Percentiles rank a stretch among this genome's conserved stretches.
Evolutionary conservation across 2,797 vertebrate genomes (phyloP).

Genomic region (Tenualosa ilisha): DNA sequence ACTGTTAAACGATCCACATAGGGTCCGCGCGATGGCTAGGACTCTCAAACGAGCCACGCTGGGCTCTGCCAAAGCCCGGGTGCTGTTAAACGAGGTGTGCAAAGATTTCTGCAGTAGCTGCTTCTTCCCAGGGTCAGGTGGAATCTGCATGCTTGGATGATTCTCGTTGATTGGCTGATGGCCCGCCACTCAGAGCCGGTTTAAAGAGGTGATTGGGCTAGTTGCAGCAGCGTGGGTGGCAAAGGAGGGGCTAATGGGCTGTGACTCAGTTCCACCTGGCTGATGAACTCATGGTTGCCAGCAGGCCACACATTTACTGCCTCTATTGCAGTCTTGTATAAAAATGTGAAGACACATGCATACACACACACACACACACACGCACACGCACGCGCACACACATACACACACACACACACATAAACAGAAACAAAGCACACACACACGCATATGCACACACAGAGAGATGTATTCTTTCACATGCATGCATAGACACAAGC

Average conservation of each 20-base stretch:
- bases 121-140: conserved; percentile 20
- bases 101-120: background rate
- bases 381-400: background rate
- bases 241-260: conserved; percentile 29
- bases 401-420: background rate
- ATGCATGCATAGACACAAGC: background rate
- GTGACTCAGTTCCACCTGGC: conserved; percentile 27
- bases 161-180: background rate
- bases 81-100: conserved; percentile 16
- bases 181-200: conserved; percentile 20
- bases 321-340: background rate
- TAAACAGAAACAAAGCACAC: background rate
- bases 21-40: conserved; percentile 35
- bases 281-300: conserved; percentile 13
- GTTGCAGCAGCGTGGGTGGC: conserved; percentile 3
- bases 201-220: conserved; percentile 15
- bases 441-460: background rate
- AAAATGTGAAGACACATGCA: conserved; percentile 36
- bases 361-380: conserved; percentile 25
- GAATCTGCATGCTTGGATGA: background rate
- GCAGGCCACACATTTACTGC: conserved; percentile 11
- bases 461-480: background rate
- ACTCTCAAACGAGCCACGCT: conserved; percentile 36
- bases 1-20: conserved; percentile 8
- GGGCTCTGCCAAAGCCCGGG: conserved; percentile 40